phyloP scores from a whole-genome alignment of 2,888 invertebrate species.

The Scaptomyza parva region DNA sequence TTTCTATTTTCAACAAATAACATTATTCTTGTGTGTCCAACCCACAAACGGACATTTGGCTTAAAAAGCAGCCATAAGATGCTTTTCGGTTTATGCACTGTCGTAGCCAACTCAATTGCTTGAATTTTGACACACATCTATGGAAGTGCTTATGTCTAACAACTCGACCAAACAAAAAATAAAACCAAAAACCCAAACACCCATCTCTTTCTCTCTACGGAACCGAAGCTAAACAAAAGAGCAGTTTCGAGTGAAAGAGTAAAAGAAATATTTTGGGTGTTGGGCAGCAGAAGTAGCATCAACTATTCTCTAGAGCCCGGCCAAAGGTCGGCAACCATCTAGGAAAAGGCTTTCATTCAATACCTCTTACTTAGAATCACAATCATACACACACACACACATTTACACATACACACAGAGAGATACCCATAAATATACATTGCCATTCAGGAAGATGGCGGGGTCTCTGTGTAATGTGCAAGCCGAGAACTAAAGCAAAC shows the following conservation, averaged over 20 bases:
- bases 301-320: slow-evolving; percentile 29
- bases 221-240: slow-evolving; percentile 63
- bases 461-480: slow-evolving; percentile 65
- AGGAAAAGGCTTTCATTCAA: slow-evolving; percentile 56
- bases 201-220: slow-evolving; percentile 24
- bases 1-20: neutral
- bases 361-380: slow-evolving; percentile 53
- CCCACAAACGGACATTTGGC: slow-evolving; percentile 29
- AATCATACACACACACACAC: slow-evolving; percentile 28
- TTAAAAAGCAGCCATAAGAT: slow-evolving; percentile 43
- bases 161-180: slow-evolving; percentile 46
- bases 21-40: neutral
- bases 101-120: slow-evolving; percentile 57
- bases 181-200: slow-evolving; percentile 25
- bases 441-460: slow-evolving; percentile 30
- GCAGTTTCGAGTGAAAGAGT: slow-evolving; percentile 28
- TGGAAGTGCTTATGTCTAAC: slow-evolving; percentile 75
- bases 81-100: slow-evolving; percentile 50
- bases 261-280: slow-evolving; percentile 39
- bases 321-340: slow-evolving; percentile 69
- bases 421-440: slow-evolving; percentile 25
- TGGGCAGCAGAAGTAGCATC: slow-evolving; percentile 24
- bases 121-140: slow-evolving; percentile 73
- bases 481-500: slow-evolving; percentile 71
- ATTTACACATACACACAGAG: slow-evolving; percentile 6